Evolutionary conservation across 2,113 vertebrate species (phyloP), one percentile per base, ranked within the genome.

Genomic region (Zingel zingel): DNA sequence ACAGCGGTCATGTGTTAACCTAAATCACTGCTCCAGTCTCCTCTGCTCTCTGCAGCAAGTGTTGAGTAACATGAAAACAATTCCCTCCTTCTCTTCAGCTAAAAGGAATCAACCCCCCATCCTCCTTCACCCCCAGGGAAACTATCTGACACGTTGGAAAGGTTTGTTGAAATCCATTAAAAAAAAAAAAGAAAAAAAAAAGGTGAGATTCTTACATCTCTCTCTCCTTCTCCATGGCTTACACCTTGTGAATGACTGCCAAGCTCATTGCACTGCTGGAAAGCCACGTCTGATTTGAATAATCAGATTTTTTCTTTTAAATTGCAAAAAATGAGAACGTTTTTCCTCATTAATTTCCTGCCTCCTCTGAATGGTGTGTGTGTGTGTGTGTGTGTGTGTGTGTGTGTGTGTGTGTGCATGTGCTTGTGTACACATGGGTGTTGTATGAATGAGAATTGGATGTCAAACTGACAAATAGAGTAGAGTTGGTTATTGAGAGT

Each of bases 1-100:
- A 89, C 92, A 85, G 81, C 83, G 88, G 85, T 92, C 83, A 85
- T 87, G 88, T 88, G 74, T 89, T 90, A 27, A 2, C 27, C 27
- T 27, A 88, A 90, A 91, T 86, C 79, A 89, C 77, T 64, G 65
- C 76, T 77, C 77, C 70, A 72, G 67, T 79, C 84, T 89, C 45
- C 71, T 76, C 58, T 53, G 79, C 77, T 93, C 77, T 79, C 57
- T 82, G 82, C 81, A 79, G 75, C 63, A 81, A 21, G 50, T 39
- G 73, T 54, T 48, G 67, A 74, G 64, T 48, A 69, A 79, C 65
- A 74, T 39, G 56, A 88, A 82, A 90, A 88, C 70, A 39, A 81
- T 84, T 81, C 80, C 53, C 66, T 67, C 77, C 48, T 77, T 81
- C 81, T 83, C 69, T 30, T 68, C 64, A 73, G 53, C 86, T 83